These are phyloP conservation scores for Odontothrips loti DNA, from an alignment of 2,888 invertebrate genomes.

Conservation along the genomic window DNA sequence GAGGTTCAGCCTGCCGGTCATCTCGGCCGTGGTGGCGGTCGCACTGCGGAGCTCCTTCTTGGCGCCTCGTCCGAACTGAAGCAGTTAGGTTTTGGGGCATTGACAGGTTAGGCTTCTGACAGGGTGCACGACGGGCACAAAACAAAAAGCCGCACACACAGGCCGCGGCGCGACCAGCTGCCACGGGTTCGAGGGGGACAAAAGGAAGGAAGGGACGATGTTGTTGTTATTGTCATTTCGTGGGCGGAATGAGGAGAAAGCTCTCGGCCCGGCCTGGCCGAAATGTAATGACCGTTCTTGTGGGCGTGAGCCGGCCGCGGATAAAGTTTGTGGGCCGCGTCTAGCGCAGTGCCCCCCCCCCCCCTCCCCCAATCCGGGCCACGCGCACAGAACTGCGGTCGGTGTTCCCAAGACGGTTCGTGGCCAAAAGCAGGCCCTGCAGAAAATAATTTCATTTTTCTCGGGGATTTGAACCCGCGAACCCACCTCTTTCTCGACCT, in stretches of 20 bases:
- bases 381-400: neutral
- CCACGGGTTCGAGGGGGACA: neutral
- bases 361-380: no score
- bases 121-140: no score
- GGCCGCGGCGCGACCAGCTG: no score
- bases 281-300: neutral
- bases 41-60: constrained; percentile 79
- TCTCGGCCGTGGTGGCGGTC: constrained; percentile 81
- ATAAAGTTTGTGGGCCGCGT: no score
- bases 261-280: neutral
- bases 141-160: no score
- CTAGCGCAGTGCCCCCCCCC: neutral
- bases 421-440: no score
- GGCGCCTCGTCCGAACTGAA: constrained; percentile 68
- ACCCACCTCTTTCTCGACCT: constrained; percentile 69
- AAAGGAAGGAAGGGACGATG: no score
- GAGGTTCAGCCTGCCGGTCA: constrained; percentile 74
- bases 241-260: neutral
- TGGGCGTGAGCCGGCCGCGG: neutral
- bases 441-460: no score
- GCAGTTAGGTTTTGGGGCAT: no score
- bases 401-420: no score
- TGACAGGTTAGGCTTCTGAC: no score
- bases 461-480: no score
- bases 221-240: neutral